phyloP scores from a whole-genome alignment of 2,888 invertebrate genomes.

The Hypsopygia costalis region DNA sequence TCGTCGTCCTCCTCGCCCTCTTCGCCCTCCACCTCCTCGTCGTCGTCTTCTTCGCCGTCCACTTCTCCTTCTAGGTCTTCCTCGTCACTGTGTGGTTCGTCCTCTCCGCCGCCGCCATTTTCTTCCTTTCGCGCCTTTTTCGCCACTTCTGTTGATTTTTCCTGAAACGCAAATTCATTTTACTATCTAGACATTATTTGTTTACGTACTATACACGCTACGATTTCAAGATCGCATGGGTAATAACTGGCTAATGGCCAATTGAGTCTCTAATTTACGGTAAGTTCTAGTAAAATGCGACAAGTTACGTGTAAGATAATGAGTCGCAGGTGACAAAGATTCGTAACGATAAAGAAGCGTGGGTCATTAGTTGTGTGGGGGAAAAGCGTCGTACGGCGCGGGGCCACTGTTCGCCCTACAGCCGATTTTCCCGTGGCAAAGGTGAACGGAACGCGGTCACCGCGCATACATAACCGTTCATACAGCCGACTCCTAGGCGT shows the following conservation, averaged over 20 bases:
- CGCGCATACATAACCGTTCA: constrained; percentile 52
- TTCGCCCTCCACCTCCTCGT: constrained; percentile 82
- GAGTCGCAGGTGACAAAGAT: constrained; percentile 70
- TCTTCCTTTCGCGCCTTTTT: constrained; percentile 91
- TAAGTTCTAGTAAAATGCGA: constrained; percentile 35
- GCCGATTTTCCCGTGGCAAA: constrained; percentile 61
- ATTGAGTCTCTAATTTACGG: constrained; percentile 33
- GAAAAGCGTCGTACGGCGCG: constrained; percentile 48
- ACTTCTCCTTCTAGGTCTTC: constrained; percentile 83
- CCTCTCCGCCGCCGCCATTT: constrained; percentile 84
- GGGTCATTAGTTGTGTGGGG: constrained; percentile 65
- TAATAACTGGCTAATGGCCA: constrained; percentile 57
- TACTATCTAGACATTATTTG: constrained; percentile 19
- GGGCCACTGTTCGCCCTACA: constrained; percentile 53
- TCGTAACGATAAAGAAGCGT: constrained; percentile 69
- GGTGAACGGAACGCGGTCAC: constrained; percentile 64
- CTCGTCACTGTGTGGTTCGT: constrained; percentile 82
- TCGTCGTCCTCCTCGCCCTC: constrained; percentile 83
- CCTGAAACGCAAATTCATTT: constrained; percentile 62
- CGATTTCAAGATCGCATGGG: constrained; percentile 21
- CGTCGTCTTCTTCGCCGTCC: constrained; percentile 82
- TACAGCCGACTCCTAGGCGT: constrained; percentile 39
- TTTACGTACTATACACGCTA: constrained; percentile 25
- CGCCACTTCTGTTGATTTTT: constrained; percentile 85
- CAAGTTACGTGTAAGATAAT: constrained; percentile 48